Conservation (phyloP, 2,888 invertebrate species). For the Eilema caniola region DNA sequence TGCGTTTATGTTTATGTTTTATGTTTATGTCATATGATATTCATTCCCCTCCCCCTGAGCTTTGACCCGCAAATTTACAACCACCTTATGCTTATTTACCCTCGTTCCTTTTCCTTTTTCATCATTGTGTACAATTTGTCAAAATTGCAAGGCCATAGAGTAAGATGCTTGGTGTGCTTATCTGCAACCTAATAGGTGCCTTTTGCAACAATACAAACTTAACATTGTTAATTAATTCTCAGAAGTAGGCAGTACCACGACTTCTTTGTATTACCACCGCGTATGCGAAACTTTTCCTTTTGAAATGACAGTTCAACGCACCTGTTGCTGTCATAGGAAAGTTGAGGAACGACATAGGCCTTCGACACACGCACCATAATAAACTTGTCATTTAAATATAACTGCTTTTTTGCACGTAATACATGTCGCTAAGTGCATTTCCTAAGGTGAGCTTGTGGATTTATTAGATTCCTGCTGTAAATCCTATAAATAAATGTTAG, state of each 20-base stretch:
- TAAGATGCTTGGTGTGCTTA: background rate
- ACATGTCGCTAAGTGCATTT: constrained; percentile 22
- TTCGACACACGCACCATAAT: constrained; percentile 46
- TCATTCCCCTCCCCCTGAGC: background rate
- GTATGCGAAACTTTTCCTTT: constrained; percentile 68
- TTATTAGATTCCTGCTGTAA: constrained; percentile 6
- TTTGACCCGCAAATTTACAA: background rate
- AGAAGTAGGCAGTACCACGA: background rate
- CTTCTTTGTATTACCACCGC: constrained; percentile 40
- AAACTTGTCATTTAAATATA: constrained; percentile 43
- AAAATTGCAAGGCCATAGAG: background rate
- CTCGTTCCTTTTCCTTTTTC: background rate
- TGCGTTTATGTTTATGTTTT: no score
- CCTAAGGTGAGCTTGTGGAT: constrained; percentile 24
- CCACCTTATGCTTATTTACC: background rate
- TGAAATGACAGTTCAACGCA: constrained; percentile 66
- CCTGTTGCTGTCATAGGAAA: constrained; percentile 66
- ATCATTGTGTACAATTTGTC: no score
- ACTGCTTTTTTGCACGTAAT: constrained; percentile 32
- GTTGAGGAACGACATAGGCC: constrained; percentile 69
- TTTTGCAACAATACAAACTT: constrained; percentile 3
- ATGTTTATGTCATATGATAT: background rate
- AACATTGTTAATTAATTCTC: background rate
- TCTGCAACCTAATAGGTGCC: background rate
- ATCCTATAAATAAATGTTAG: background rate